Evolutionary conservation across 2,113 vertebrate genomes (phyloP).

Genomic region (Pangasianodon gigas): DNA sequence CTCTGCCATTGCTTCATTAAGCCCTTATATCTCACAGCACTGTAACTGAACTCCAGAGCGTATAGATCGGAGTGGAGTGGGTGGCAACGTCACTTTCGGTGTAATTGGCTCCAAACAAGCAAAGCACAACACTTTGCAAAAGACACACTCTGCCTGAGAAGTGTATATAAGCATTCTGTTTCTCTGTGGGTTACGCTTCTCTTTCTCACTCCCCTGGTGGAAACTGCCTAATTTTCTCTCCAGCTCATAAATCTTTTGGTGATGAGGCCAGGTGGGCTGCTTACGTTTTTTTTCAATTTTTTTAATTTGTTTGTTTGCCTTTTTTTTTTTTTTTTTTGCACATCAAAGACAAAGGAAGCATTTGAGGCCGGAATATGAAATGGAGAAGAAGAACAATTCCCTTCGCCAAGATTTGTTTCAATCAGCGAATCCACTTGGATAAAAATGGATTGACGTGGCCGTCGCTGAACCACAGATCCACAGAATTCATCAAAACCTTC

Average conservation of each 20-base stretch:
- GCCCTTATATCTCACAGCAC: constrained; percentile 16
- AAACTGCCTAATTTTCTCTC: constrained; percentile 34
- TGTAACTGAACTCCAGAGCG: constrained; percentile 12
- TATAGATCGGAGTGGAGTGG: constrained; percentile 18
- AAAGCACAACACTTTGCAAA: background rate
- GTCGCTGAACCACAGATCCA: background rate
- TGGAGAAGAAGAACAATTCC: constrained; percentile 36
- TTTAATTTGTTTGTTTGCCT: no score
- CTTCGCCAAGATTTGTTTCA: constrained; percentile 36
- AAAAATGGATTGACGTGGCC: constrained; percentile 12
- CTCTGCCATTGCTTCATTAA: constrained; percentile 44
- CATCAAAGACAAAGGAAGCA: background rate
- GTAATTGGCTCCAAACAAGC: constrained; percentile 23
- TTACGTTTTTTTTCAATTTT: background rate
- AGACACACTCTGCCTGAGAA: constrained; percentile 4
- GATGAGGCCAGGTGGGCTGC: constrained; percentile 25
- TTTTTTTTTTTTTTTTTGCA: background rate
- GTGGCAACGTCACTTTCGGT: background rate
- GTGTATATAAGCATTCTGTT: background rate
- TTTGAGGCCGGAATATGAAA: constrained; percentile 43
- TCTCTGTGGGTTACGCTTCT: constrained; percentile 11
- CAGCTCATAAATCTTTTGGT: constrained; percentile 29
- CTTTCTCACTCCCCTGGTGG: constrained; percentile 20
- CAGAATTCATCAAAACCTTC: constrained; percentile 30
- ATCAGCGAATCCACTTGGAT: constrained; percentile 32